These are phyloP conservation scores for Pseudomyrmex dendroicus DNA, from an alignment of 1,140 invertebrate species.

Conservation along the genomic window DNA sequence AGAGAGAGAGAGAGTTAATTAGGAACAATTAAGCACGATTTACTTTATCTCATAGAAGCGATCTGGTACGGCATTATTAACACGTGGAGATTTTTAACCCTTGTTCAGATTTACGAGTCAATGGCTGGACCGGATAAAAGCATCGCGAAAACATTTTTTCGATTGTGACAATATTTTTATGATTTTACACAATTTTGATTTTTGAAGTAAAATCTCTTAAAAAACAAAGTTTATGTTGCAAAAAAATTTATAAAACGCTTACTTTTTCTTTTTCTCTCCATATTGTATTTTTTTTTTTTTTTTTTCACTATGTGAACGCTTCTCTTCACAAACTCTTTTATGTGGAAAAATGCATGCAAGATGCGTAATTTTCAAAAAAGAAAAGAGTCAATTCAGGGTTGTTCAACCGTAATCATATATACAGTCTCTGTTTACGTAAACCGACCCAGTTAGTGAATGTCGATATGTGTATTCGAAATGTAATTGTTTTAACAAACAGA, in stretches of 20 bases:
- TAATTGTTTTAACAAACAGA: constrained; percentile 47
- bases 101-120: not conserved
- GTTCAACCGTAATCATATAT: constrained; percentile 24
- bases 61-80: not conserved
- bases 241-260: too few species aligned
- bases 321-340: not conserved
- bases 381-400: constrained; percentile 29
- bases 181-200: too few species aligned
- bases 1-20: constrained; percentile 31
- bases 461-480: constrained; percentile 14
- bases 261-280: too few species aligned
- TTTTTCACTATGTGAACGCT: too few species aligned
- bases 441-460: constrained; percentile 30
- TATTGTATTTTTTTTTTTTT: too few species aligned
- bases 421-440: constrained; percentile 16
- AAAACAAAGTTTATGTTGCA: too few species aligned
- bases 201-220: too few species aligned
- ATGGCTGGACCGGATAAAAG: not conserved
- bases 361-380: not conserved
- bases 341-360: not conserved
- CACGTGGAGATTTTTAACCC: not conserved
- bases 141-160: not conserved
- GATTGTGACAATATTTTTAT: too few species aligned
- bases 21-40: constrained; percentile 25
- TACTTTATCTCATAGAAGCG: not conserved